Evolutionary conservation across 2,113 vertebrate genomes (phyloP).

Genomic region (Lophochroa leadbeateri): DNA sequence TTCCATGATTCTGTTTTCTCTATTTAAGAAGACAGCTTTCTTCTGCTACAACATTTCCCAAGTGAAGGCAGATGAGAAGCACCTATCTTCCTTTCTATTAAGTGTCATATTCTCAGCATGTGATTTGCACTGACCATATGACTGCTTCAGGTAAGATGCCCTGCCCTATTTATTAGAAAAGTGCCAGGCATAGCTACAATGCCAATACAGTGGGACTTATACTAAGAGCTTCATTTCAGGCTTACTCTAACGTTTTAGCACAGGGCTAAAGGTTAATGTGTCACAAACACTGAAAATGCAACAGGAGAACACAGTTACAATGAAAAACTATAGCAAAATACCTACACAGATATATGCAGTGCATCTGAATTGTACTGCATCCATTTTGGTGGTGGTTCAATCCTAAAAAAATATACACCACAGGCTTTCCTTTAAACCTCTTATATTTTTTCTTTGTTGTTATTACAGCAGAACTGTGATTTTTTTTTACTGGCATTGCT

Average conservation of each 20-base stretch:
- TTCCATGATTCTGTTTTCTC: neutral
- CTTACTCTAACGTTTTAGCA: neutral
- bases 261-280: neutral
- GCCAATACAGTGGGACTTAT: accelerated
- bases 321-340: neutral
- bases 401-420: neutral
- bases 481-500: neutral
- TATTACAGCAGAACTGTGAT: neutral
- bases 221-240: neutral
- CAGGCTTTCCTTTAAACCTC: neutral
- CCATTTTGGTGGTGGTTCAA: neutral
- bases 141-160: neutral
- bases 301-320: neutral
- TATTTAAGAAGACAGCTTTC: neutral
- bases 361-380: neutral
- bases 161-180: neutral
- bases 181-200: neutral
- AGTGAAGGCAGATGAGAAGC: neutral
- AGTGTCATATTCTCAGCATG: neutral
- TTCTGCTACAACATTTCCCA: neutral
- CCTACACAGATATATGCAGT: neutral
- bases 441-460: neutral
- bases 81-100: neutral
- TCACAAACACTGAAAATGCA: neutral
- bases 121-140: neutral